Base-by-base conservation (phyloP, 2,888 invertebrate species). In the Eurois occulta region DNA sequence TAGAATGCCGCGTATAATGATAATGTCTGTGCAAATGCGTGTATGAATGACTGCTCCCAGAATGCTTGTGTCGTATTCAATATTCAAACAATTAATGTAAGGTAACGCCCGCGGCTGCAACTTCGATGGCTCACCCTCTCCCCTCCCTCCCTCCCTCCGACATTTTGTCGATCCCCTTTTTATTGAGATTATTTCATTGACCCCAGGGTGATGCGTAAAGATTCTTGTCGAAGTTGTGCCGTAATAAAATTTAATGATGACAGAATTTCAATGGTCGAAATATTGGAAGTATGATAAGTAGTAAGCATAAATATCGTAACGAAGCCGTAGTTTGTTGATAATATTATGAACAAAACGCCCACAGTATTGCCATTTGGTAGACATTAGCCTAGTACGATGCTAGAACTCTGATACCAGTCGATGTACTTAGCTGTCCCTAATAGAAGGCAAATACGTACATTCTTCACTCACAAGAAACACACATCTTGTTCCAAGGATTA, bases 261-360 rank as follows among this genome's bases (percentile, higher is more conserved):
- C 90, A 89, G 88, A 88, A 85, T 89, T 62, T 88, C 89, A 89
- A 90, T 90, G 87, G 81, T 90, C 78, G 84, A 87, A 89, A 88
- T 87, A 88, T 90, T 88, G 80, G 70, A 87, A 80, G 78, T 83
- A 90, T 90, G 85, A 92, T 95, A 94, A 93, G 62, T 95, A 95
- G 94, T 96, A 96, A 96, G 94, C 93, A 91, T 95, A 94, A 95
- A 91, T 93, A 93, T 91, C 91, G 92, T 93, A 92, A 93, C 91
- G 88, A 92, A 86, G 88, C 82, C 88, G 91, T 93, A 93, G 91
- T 89, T 88, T 90, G 91, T 92, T 91, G 85, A 85, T 88, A 89
- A 83, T 85, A 87, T 87, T 86, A 85, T 86, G 85, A 89, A 87
- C 87, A 89, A 88, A 78, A 75, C 87, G 88, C 87, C 83, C 88